These are phyloP conservation scores for Ochlodes sylvanus DNA, from an alignment of 2,888 invertebrate species.

Conservation along the genomic window DNA sequence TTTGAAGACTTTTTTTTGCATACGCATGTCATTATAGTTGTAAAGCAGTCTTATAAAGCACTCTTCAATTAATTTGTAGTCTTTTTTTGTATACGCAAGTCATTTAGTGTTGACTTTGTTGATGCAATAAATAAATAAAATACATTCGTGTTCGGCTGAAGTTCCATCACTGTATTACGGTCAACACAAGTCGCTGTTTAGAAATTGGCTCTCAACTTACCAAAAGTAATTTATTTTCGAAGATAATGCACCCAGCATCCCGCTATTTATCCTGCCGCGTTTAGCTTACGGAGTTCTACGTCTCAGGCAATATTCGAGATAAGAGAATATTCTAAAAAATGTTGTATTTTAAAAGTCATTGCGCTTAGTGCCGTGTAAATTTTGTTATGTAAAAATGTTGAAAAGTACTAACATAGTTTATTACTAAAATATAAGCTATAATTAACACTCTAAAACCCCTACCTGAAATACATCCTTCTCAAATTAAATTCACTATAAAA, in stretches of 20 bases:
- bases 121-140: too few relatives aligned
- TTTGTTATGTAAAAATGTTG: neutral
- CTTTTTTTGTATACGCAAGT: too few relatives aligned
- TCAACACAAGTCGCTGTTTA: neutral
- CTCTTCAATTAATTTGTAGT: too few relatives aligned
- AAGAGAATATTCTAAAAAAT: neutral
- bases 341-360: neutral
- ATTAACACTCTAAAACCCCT: conserved; percentile 3
- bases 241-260: conserved; percentile 24
- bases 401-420: neutral
- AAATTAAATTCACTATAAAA: conserved; percentile 29
- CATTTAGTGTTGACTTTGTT: too few relatives aligned
- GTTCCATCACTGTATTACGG: neutral
- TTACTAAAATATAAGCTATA: neutral
- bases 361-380: neutral
- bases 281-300: neutral
- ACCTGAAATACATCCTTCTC: conserved; percentile 2
- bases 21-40: too few relatives aligned
- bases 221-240: conserved; percentile 16
- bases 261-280: conserved; percentile 6
- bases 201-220: conserved; percentile 18
- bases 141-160: too few relatives aligned
- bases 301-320: conserved; percentile 5
- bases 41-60: too few relatives aligned
- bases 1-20: too few relatives aligned